Base-by-base conservation (phyloP, 2,888 invertebrate species). In the Bombylius major region DNA sequence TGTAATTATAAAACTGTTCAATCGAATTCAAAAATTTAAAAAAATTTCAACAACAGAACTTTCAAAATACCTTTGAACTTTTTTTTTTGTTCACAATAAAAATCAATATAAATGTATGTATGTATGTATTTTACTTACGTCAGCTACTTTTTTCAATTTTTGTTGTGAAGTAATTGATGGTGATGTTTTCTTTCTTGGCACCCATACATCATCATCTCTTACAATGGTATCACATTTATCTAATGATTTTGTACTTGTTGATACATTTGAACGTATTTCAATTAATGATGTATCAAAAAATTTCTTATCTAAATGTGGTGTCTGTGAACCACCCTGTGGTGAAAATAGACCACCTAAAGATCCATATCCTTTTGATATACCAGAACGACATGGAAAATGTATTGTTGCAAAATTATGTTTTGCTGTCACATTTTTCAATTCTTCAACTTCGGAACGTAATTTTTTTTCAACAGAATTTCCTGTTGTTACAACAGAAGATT, bases 261-360 rank as follows among this genome's bases (percentile, higher is more conserved):
- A 54, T 32, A 64, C 63, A 45, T 68, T 65, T 6, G 71, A 63
- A 23, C 87, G 86, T 73, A 89, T 87, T 73, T 87, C 88, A 64
- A 89, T 83, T 62, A 89, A 76, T 61, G 87, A 87, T 63, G 84
- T 84, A 73, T 89, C 89, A 69, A 89, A 89, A 77, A 87, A 90
- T 61, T 84, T 78, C 67, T 85, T 85, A 72, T 89, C 88, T 60
- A 84, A 78, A 72, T 89, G 89, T 4, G 83, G 84, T 5, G 44
- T 52, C n/a, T 62, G 47, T 5, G 63, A 58, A 8, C 64, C 63
- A 5, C 67, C 66, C 47, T 60, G 55, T 5, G 60, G 57, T 50
- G 70, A 72, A 70, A 86, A 84, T 58, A 85, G 74, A 13, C 79
- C 75, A 63, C 82, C 79, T 32, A 83, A 76, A 47, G 79, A 80